Evolutionary conservation across 2,888 invertebrate genomes (phyloP).

Genomic region (Lycocerus yunnanus): DNA sequence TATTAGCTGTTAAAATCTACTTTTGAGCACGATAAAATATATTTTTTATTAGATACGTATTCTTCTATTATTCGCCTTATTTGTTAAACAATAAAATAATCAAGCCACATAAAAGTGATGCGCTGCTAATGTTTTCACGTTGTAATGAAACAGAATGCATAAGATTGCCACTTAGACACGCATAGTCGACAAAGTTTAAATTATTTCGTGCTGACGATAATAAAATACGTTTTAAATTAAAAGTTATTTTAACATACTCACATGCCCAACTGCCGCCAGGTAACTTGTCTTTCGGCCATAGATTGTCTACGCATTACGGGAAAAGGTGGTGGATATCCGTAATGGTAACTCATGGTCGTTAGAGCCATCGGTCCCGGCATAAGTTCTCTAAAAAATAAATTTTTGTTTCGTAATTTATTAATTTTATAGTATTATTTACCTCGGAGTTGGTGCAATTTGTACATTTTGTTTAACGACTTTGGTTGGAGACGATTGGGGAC

Average conservation of each 20-base stretch:
- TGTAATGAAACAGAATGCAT: neutral
- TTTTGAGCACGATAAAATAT: neutral
- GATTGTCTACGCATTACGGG: conserved; percentile 64
- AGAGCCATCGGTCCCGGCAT: conserved; percentile 61
- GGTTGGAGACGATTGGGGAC: conserved; percentile 71
- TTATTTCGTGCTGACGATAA: neutral
- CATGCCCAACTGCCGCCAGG: conserved; percentile 71
- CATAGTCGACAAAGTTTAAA: neutral
- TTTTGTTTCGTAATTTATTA: neutral
- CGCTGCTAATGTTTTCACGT: neutral
- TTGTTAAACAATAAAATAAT: neutral
- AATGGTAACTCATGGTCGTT: conserved; percentile 63
- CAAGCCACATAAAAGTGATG: neutral
- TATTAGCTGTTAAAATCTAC: too few relatives aligned
- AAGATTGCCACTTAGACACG: neutral
- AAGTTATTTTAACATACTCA: conserved; percentile 56
- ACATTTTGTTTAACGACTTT: conserved; percentile 51
- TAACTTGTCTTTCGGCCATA: conserved; percentile 60
- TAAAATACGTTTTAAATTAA: neutral
- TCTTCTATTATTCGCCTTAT: neutral
- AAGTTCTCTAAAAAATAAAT: conserved; percentile 37
- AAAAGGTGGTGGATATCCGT: conserved; percentile 58
- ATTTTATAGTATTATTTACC: conserved; percentile 47
- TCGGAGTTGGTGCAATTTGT: conserved; percentile 61
- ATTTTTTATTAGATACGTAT: neutral